Base-by-base conservation (phyloP, 1,140 invertebrate species). In the Doryteuthis pealeii region DNA sequence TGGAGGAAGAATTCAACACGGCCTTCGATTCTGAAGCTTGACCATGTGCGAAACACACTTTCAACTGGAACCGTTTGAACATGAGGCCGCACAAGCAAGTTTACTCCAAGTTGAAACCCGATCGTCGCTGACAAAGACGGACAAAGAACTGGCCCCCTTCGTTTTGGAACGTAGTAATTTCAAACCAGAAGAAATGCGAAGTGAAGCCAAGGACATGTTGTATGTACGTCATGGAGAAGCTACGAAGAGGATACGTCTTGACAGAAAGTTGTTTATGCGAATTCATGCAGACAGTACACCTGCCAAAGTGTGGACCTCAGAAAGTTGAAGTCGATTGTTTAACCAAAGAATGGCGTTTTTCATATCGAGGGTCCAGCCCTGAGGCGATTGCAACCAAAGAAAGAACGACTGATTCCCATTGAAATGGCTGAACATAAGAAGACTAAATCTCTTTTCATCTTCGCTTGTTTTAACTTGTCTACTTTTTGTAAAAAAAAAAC, bases 311-410 rank as follows among this genome's bases (percentile, higher is more conserved):
- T 88, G n/a, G 84, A 88, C 74, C 82, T 84, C 2, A 15, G 82
- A 8, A 74, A 77, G n/a, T 62, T 88, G 70, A 81, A 78, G 26
- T 86, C 86, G 1, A n/a, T n/a, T 80, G 79, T 15, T 75, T 88
- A n/a, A 80, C 85, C 0, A 79, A 79, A 12, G 86, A n/a, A 88
- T 67, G 86, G 86, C 14, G 84, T 86, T n/a, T 79, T 88, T 22
- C 76, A 74, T 26, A 81, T 87, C 49, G 83, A 86, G 62, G 86
- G 84, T 0, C 85, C 85, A 12, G 83, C 86, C 2, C 83, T 83
- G 73, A 74, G 4, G 73, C 75, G 22, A 75, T 83, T 1, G 79
- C 81, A 81, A 14, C 79, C 78, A 28, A 80, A 75, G 49, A 40
- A 40, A 40, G 84, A 85, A 74, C 77, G 79, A 68, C 78, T 85